Percentiles rank a stretch among this genome's conserved stretches.
phyloP scores from a whole-genome alignment of 1,140 invertebrate species.

The Elysia chlorotica region DNA sequence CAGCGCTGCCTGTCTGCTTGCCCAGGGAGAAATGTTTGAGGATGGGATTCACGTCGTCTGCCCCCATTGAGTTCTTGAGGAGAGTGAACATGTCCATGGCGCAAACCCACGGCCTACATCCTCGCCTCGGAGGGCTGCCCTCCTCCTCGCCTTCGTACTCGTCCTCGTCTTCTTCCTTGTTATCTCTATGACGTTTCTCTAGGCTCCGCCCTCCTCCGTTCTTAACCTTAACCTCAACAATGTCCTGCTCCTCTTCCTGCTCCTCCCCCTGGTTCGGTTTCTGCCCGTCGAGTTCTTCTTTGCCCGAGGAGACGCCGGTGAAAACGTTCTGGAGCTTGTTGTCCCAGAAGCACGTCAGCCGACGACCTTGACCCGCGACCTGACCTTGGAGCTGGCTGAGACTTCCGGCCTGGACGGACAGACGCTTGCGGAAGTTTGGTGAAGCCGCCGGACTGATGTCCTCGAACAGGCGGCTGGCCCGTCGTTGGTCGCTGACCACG shows the following conservation, averaged over 20 bases:
- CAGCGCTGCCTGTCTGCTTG: slow-evolving; percentile 84
- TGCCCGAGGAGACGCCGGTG: background rate
- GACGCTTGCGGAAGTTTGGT: no score
- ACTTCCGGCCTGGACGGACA: no score
- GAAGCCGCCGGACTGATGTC: no score
- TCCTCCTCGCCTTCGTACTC: slow-evolving; percentile 18
- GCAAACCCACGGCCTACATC: slow-evolving; percentile 31
- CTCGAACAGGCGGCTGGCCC: no score
- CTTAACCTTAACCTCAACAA: background rate
- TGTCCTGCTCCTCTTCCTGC: background rate
- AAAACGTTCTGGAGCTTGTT: no score
- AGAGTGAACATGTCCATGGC: slow-evolving; percentile 63
- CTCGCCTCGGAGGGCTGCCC: background rate
- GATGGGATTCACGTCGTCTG: slow-evolving; percentile 81
- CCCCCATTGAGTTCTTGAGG: slow-evolving; percentile 59
- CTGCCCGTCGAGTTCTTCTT: background rate
- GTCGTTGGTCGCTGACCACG: no score
- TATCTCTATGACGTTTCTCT: no score
- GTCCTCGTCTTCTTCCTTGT: background rate
- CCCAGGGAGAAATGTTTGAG: slow-evolving; percentile 86
- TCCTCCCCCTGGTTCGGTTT: background rate
- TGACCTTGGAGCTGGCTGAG: no score
- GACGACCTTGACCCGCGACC: no score
- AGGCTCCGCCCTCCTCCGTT: background rate
- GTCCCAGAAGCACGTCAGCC: no score